Conservation (phyloP, 2,113 vertebrate species). For the Glaucidium brasilianum region DNA sequence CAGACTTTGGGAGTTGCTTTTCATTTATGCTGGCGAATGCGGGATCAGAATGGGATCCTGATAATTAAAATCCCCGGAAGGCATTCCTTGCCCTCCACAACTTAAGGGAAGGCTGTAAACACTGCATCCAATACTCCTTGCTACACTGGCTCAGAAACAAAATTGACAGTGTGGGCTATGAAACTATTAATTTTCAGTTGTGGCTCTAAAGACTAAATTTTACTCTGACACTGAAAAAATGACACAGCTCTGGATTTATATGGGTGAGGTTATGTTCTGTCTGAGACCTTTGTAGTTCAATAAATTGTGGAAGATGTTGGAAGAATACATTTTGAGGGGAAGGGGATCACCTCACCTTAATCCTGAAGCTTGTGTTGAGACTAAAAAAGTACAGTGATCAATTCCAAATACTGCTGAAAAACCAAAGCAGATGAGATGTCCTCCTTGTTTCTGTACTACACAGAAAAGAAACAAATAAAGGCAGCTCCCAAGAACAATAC, state of each 20-base stretch:
- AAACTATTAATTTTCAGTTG: not conserved
- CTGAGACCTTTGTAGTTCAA: not conserved
- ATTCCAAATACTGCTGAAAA: not conserved
- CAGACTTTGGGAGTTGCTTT: not conserved
- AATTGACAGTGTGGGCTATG: accelerated
- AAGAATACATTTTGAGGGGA: not conserved
- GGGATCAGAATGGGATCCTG: not conserved
- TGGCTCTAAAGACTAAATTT: not conserved
- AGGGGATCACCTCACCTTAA: not conserved
- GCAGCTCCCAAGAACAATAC: not conserved
- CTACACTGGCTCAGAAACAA: not conserved
- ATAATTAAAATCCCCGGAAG: not conserved
- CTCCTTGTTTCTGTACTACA: not conserved
- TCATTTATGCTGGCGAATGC: not conserved
- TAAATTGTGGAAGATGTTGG: not conserved
- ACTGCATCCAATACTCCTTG: not conserved
- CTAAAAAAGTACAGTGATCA: not conserved
- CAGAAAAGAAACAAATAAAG: not conserved
- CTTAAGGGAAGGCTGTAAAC: not conserved
- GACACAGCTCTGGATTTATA: not conserved
- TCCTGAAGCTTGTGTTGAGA: not conserved
- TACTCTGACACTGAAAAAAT: not conserved
- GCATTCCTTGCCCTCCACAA: not conserved
- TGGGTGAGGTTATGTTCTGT: not conserved
- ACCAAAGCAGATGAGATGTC: accelerated